Evolutionary conservation across 2,888 invertebrate genomes (phyloP), one percentile per base, ranked within the genome.

Genomic region (Mesorhabditis belari): DNA sequence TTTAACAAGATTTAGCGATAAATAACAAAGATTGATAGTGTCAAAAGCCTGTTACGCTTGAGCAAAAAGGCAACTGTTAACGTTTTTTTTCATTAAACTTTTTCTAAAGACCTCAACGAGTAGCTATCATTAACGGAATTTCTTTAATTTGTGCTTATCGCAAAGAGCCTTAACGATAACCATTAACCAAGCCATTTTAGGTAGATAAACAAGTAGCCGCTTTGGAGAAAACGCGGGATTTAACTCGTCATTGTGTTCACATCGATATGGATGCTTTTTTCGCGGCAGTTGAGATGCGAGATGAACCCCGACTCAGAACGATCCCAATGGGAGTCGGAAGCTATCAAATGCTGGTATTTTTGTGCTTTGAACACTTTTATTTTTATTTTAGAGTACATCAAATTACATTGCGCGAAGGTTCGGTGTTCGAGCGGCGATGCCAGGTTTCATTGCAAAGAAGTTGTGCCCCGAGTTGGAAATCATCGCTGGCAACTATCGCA

Each of bases 381-480:
- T 55, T 17, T 26, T 59, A 28, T 77, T 81, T 62, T 75, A 85
- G 85, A 84, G 85, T 26, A 87, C 87, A 2, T 85, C 86, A 1
- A 87, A 87, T 77, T 87, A 87, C 73, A 70, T 82, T 19, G 87
- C 87, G 2, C 80, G 87, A 23, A 81, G 82, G 62, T 87, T 80
- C 79, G 87, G 87, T 17, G 86, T 87, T 0, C 80, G 87, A 51
- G 86, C 87, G 5, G 87, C 84, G 3, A 87, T 87, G 86, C 86
- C 87, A 2, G 87, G 86, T 0, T 87, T 86, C 73, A 86, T 87
- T 61, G 86, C 82, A 2, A 82, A 81, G 60, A 86, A 86, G 70
- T 81, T 87, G 5, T 87, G 87, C 71, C 86, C 87, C 0, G 77
- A 84, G 28, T 80, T 87, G 2, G 79, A 83, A 4, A 83, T 87